A percentile compares a stretch with the other conserved stretches of the same genome.
Evolutionary conservation across 2,888 invertebrate genomes (phyloP).

Genomic region (Rotaria sp.): DNA sequence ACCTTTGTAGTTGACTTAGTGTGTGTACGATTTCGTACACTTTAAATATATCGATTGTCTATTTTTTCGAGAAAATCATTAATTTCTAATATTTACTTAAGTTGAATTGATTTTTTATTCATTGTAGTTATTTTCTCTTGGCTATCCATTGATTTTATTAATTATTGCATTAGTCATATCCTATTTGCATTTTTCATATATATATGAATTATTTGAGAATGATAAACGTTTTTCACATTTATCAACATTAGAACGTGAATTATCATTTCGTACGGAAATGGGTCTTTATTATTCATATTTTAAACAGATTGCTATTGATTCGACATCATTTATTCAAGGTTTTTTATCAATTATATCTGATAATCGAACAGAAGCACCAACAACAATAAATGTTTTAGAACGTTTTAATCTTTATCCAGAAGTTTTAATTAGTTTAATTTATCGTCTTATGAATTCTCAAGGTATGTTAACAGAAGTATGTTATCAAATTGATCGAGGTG

Average conservation of each 20-base stretch:
- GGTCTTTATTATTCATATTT: slow-evolving; percentile 80
- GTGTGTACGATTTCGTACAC: no score
- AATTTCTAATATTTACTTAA: no score
- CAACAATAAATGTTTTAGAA: slow-evolving; percentile 71
- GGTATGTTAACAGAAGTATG: slow-evolving; percentile 57
- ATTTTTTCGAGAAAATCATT: no score
- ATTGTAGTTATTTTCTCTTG: not conserved
- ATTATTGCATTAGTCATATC: not conserved
- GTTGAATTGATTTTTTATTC: not conserved
- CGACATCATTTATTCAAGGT: slow-evolving; percentile 63
- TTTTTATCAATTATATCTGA: slow-evolving; percentile 64
- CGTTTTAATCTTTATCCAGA: slow-evolving; percentile 78
- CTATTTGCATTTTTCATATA: slow-evolving; percentile 29
- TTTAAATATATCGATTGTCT: no score
- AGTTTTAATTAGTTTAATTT: slow-evolving; percentile 56
- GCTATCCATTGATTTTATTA: not conserved
- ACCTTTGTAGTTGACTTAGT: no score
- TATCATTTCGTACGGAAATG: slow-evolving; percentile 77
- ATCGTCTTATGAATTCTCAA: slow-evolving; percentile 45
- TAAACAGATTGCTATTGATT: slow-evolving; percentile 67
- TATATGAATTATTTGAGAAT: slow-evolving; percentile 66
- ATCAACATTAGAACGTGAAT: slow-evolving; percentile 74
- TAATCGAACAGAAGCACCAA: slow-evolving; percentile 72
- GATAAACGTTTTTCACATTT: slow-evolving; percentile 75
- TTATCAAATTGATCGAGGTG: slow-evolving; percentile 63